Evolutionary conservation across 1,140 invertebrate genomes (phyloP).

Genomic region (Reticulitermes speratus): DNA sequence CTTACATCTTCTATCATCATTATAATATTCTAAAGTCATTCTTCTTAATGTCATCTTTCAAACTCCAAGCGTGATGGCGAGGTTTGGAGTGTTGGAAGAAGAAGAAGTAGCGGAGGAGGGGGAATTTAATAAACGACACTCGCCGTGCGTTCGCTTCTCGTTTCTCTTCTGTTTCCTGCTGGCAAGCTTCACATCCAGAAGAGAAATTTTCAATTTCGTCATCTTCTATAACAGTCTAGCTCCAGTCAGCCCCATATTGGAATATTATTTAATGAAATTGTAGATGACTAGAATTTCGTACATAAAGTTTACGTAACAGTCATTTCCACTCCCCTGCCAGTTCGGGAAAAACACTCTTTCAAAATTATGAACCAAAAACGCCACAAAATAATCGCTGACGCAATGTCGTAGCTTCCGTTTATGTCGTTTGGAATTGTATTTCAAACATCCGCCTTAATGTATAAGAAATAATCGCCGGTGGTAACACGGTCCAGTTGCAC

Average conservation of each 20-base stretch:
- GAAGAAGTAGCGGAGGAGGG: not conserved
- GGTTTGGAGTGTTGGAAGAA: not conserved
- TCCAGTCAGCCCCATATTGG: slow-evolving; percentile 8
- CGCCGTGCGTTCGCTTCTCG: slow-evolving; percentile 1
- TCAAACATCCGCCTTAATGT: no score
- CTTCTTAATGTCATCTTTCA: not conserved
- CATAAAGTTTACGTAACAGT: not conserved
- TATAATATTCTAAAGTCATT: slow-evolving; percentile 15
- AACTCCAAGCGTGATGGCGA: slow-evolving; percentile 9
- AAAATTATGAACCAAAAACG: no score
- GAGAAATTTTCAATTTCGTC: slow-evolving; percentile 16
- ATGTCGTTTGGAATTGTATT: no score
- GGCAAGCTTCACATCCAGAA: slow-evolving; percentile 14
- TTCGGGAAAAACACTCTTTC: no score
- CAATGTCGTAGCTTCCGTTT: no score
- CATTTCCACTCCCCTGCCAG: not conserved
- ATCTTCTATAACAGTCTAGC: slow-evolving; percentile 16
- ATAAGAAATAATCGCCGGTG: no score
- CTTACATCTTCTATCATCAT: slow-evolving; percentile 3
- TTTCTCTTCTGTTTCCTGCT: slow-evolving; percentile 18
- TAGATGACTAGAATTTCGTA: not conserved
- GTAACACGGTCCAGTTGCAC: no score
- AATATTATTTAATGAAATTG: slow-evolving; percentile 20
- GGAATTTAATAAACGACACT: slow-evolving; percentile 19
- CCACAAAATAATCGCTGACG: no score